Conservation (phyloP, 2,797 vertebrate species). For the Knipowitschia caucasica region DNA sequence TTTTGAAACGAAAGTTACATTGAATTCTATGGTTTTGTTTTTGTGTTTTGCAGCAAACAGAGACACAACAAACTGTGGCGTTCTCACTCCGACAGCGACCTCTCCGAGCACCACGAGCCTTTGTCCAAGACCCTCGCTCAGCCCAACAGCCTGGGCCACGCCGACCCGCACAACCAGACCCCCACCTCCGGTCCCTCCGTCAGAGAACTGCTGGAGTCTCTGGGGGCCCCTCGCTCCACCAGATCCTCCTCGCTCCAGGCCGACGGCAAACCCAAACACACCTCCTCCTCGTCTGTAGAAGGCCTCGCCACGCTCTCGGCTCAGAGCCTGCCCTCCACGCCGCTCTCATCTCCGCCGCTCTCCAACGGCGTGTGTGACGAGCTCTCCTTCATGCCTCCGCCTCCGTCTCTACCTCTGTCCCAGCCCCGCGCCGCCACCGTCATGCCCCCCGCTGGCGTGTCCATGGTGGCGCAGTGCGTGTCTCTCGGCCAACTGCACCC, state of each 20-base stretch:
- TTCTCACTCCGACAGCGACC: constrained; percentile 92
- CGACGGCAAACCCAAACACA: constrained; percentile 32
- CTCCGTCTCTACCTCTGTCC: too few relatives aligned
- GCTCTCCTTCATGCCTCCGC: constrained; percentile 46
- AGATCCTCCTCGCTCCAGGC: constrained; percentile 52
- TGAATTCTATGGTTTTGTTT: background rate
- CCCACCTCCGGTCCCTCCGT: constrained; percentile 74
- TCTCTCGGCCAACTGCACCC: constrained; percentile 73
- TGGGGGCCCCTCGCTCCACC: constrained; percentile 32
- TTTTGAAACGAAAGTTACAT: too few relatives aligned
- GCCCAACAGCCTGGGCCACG: constrained; percentile 43
- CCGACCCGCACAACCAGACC: constrained; percentile 69
- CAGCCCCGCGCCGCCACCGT: constrained; percentile 56
- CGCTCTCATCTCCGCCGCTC: constrained; percentile 48
- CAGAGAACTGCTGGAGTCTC: constrained; percentile 80
- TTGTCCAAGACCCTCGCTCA: constrained; percentile 66
- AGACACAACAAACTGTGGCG: constrained; percentile 97
- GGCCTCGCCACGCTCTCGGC: constrained; percentile 13
- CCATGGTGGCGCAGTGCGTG: constrained; percentile 53
- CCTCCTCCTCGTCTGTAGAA: constrained; percentile 25
- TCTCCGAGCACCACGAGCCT: constrained; percentile 83
- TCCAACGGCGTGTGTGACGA: constrained; percentile 68
- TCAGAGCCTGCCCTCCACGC: constrained; percentile 29
- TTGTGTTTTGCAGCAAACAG: constrained; percentile 83
- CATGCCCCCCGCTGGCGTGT: constrained; percentile 51